phyloP scores from a whole-genome alignment of 2,888 invertebrate genomes.

The Cataglyphis altisquamis region DNA sequence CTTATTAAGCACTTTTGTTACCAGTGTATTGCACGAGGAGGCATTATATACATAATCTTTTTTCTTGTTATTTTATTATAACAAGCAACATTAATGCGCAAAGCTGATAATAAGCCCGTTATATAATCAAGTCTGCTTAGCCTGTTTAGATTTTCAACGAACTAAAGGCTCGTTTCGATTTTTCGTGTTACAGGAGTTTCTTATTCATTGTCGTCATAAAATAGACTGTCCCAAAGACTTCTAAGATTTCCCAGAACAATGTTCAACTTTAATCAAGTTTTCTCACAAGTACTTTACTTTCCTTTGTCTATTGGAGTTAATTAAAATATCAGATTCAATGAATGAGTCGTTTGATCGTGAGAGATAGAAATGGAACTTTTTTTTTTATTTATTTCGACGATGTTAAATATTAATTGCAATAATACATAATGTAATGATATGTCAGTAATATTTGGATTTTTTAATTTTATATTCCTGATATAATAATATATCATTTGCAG shows the following conservation, averaged over 20 bases:
- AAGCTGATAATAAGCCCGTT: slow-evolving; percentile 76
- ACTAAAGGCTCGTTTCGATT: slow-evolving; percentile 44
- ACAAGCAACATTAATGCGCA: slow-evolving; percentile 66
- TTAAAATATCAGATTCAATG: slow-evolving; percentile 45
- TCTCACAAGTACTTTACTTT: slow-evolving; percentile 12
- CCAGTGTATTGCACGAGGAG: slow-evolving; percentile 44
- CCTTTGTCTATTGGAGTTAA: slow-evolving; percentile 9
- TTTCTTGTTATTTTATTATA: slow-evolving; percentile 76
- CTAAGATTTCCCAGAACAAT: slow-evolving; percentile 28
- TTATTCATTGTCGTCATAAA: slow-evolving; percentile 50
- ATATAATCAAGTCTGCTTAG: slow-evolving; percentile 62
- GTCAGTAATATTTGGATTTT: background rate
- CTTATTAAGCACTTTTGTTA: slow-evolving; percentile 59
- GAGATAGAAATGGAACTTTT: slow-evolving; percentile 17
- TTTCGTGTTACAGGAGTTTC: slow-evolving; percentile 43
- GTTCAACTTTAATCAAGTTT: slow-evolving; percentile 47
- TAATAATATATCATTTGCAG: background rate
- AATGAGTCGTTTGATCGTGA: background rate
- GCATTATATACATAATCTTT: slow-evolving; percentile 68
- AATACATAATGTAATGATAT: background rate
- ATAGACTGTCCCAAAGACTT: slow-evolving; percentile 29
- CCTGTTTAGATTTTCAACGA: slow-evolving; percentile 61
- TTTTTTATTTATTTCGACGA: background rate
- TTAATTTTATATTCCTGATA: background rate
- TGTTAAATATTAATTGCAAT: background rate